phyloP scores from a whole-genome alignment of 1,140 invertebrate species.

The Tribolium castaneum region DNA sequence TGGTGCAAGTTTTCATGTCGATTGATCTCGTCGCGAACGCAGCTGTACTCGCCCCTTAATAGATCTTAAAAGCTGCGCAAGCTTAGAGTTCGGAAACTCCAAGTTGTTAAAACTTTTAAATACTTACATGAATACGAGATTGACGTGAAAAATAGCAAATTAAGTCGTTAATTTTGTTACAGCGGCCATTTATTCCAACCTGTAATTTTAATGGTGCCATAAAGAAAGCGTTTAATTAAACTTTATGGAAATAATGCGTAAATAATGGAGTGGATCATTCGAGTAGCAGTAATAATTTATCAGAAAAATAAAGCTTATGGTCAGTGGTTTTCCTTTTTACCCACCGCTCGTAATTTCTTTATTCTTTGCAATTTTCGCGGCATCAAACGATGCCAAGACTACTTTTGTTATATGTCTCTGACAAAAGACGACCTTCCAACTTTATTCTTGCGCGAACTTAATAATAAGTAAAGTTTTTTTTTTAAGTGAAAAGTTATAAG shows the following conservation, averaged over 20 bases:
- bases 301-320: not conserved
- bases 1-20: not conserved
- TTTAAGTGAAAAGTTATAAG: slow-evolving; percentile 31
- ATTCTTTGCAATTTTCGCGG: not conserved
- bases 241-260: slow-evolving; percentile 30
- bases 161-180: slow-evolving; percentile 10
- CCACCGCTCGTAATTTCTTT: slow-evolving; percentile 1
- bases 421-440: slow-evolving; percentile 11
- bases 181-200: slow-evolving; percentile 2
- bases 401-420: not conserved
- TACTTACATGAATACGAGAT: slow-evolving; percentile 10
- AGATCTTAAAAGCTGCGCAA: not conserved
- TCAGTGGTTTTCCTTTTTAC: not conserved
- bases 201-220: slow-evolving; percentile 1
- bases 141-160: slow-evolving; percentile 22
- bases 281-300: slow-evolving; percentile 10
- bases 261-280: slow-evolving; percentile 17
- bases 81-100: not conserved
- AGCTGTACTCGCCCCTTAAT: not conserved
- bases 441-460: not conserved
- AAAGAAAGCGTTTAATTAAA: slow-evolving; percentile 35
- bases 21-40: not conserved
- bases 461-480: slow-evolving; percentile 16
- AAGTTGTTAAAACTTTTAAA: slow-evolving; percentile 24
- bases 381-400: not conserved